A percentile compares a stretch with the other conserved stretches of the same genome.
phyloP scores from a whole-genome alignment of 2,888 invertebrate species.

The Toxonevra muliebris region DNA sequence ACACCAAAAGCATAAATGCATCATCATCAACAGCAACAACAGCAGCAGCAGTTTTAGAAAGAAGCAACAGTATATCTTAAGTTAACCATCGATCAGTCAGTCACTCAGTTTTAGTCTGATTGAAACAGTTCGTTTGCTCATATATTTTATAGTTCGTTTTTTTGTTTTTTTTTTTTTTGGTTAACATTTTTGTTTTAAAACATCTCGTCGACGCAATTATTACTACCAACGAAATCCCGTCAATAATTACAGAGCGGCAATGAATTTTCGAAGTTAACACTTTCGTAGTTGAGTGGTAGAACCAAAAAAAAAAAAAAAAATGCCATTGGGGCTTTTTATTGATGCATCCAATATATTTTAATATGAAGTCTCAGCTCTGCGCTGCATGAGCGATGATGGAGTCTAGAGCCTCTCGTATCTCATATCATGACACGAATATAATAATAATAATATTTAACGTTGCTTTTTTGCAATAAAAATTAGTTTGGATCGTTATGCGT shows the following conservation, averaged over 20 bases:
- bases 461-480: too few species aligned
- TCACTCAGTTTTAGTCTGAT: conserved; percentile 51
- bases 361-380: too few species aligned
- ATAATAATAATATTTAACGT: too few species aligned
- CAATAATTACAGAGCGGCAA: conserved; percentile 65
- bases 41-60: conserved; percentile 12
- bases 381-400: too few species aligned
- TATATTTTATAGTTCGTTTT: conserved; percentile 17
- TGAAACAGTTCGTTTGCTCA: conserved; percentile 45
- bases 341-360: conserved; percentile 22
- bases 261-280: conserved; percentile 63
- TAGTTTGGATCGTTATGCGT: too few species aligned
- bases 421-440: too few species aligned
- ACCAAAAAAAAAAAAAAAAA: conserved; percentile 32
- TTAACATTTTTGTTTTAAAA: conserved; percentile 25
- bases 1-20: background rate
- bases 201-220: conserved; percentile 60
- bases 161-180: conserved; percentile 23
- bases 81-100: conserved; percentile 4
- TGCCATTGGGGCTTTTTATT: conserved; percentile 48
- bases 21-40: background rate
- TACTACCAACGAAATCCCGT: conserved; percentile 45
- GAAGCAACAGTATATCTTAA: conserved; percentile 22
- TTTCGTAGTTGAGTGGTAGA: conserved; percentile 53
- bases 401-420: too few species aligned